phyloP scores from a whole-genome alignment of 53 echinoderm and acorn worm genomes.

The Crossaster papposus region DNA sequence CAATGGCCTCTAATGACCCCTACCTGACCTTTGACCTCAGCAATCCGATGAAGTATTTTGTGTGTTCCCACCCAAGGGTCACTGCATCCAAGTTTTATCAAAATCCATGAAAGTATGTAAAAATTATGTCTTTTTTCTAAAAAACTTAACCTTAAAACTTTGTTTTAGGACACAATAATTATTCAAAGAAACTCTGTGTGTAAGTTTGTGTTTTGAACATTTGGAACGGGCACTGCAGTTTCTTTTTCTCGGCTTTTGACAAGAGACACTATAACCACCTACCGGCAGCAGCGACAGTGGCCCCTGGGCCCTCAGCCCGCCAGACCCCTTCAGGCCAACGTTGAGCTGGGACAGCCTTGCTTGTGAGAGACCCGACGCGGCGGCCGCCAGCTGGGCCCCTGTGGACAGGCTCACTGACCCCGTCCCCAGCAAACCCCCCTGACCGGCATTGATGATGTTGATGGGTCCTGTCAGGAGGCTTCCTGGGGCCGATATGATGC shows the following conservation, averaged over 20 bases:
- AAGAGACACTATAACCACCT: not conserved
- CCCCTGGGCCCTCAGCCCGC: slow-evolving; percentile 29
- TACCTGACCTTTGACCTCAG: too few relatives aligned
- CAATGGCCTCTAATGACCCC: too few relatives aligned
- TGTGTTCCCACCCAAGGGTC: too few relatives aligned
- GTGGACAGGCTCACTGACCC: slow-evolving; percentile 68
- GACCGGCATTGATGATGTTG: slow-evolving; percentile 78
- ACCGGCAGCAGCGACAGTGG: slow-evolving; percentile 61
- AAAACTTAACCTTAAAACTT: too few relatives aligned
- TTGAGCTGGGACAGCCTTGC: slow-evolving; percentile 83
- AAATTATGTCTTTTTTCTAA: too few relatives aligned
- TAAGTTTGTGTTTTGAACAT: too few relatives aligned
- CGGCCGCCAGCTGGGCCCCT: slow-evolving; percentile 28
- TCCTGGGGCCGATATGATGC: slow-evolving; percentile 60
- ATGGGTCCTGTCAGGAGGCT: slow-evolving; percentile 80
- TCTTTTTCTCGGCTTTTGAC: not conserved
- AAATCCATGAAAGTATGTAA: too few relatives aligned
- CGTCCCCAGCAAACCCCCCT: slow-evolving; percentile 54
- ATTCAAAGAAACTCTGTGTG: too few relatives aligned
- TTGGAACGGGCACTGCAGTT: too few relatives aligned
- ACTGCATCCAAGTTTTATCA: too few relatives aligned
- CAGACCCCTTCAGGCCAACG: slow-evolving; percentile 52
- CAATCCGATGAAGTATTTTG: too few relatives aligned
- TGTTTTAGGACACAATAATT: too few relatives aligned
- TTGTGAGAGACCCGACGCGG: slow-evolving; percentile 53